Percentiles rank a stretch among this genome's conserved stretches.
phyloP scores from a whole-genome alignment of 2,888 invertebrate species.

The Bellardia bayeri region DNA sequence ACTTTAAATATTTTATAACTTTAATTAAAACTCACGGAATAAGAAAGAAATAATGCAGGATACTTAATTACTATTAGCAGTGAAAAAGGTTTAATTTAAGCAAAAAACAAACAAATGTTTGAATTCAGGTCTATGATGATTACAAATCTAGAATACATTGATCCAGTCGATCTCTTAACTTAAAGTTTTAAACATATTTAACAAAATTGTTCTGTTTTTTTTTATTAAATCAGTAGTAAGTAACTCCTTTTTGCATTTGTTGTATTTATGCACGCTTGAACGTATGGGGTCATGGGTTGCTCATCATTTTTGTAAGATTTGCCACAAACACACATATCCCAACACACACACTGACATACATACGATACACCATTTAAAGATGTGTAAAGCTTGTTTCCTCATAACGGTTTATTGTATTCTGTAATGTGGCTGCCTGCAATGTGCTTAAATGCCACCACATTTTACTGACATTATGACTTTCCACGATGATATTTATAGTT shows the following conservation, averaged over 20 bases:
- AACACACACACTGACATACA: neutral
- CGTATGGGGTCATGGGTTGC: slow-evolving; percentile 38
- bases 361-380: slow-evolving; percentile 29
- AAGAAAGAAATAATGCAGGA: neutral
- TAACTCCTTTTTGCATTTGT: neutral
- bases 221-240: slow-evolving; percentile 8
- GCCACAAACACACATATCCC: neutral
- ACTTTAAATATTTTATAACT: slow-evolving; percentile 21
- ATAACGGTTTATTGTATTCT: slow-evolving; percentile 65
- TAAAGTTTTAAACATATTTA: neutral
- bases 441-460: slow-evolving; percentile 67
- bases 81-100: neutral
- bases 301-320: slow-evolving; percentile 12
- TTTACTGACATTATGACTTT: slow-evolving; percentile 73
- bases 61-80: neutral
- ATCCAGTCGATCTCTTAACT: neutral
- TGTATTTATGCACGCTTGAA: slow-evolving; percentile 9
- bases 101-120: neutral
- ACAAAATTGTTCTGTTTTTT: neutral
- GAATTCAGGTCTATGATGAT: neutral
- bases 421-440: slow-evolving; percentile 68
- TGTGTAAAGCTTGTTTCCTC: slow-evolving; percentile 51
- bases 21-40: slow-evolving; percentile 36
- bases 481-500: slow-evolving; percentile 68
- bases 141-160: neutral